Conservation (phyloP, 30 jellyfish, hydroid and myxozoan genomes). For the Turritopsis rubra region DNA sequence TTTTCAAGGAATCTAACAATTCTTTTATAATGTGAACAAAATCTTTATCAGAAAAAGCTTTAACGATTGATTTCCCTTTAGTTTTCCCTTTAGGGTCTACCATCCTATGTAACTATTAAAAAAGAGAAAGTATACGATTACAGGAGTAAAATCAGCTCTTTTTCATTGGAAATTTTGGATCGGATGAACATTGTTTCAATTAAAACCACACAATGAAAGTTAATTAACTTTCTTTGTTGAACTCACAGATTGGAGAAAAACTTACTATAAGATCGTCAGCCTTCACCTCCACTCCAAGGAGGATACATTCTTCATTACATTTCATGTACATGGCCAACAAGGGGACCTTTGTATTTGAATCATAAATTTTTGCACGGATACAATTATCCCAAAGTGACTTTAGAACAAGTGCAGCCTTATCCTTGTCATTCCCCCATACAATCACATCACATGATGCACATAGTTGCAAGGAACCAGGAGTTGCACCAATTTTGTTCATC, state of each 20-base stretch:
- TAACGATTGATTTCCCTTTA: neutral
- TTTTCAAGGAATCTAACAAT: neutral
- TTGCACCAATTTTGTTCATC: neutral
- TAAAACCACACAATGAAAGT: too few species aligned
- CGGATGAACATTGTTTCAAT: too few species aligned
- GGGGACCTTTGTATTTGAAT: neutral
- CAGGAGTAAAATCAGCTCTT: too few species aligned
- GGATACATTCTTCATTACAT: neutral
- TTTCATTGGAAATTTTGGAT: too few species aligned
- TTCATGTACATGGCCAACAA: neutral
- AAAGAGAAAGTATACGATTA: too few species aligned
- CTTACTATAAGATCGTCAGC: neutral
- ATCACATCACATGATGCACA: neutral
- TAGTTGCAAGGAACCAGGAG: constrained; percentile 3
- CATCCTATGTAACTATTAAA: neutral
- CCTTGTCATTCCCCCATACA: neutral
- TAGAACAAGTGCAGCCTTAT: neutral
- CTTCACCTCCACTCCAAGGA: neutral
- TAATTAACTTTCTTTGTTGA: neutral
- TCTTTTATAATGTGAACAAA: neutral
- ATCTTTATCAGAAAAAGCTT: neutral
- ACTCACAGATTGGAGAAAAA: neutral
- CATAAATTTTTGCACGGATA: neutral
- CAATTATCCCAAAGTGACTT: neutral
- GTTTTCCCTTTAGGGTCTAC: neutral